A percentile compares a stretch with the other conserved stretches of the same genome.
Evolutionary conservation across 1,140 invertebrate genomes (phyloP).

Genomic region (Halyomorpha halys): DNA sequence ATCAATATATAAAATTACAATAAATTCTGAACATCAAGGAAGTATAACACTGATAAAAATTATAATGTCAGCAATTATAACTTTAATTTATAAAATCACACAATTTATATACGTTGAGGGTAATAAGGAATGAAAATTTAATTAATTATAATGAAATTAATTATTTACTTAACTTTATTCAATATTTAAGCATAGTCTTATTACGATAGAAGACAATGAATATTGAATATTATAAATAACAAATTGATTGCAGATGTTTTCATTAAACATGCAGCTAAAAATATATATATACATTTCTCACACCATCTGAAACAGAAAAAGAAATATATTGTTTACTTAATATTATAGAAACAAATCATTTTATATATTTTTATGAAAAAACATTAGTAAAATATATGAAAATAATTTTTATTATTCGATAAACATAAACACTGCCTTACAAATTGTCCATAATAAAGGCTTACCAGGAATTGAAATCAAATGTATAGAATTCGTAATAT

Average conservation of each 20-base stretch:
- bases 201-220: conserved; percentile 9
- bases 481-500: too few species aligned
- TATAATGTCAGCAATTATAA: conserved; percentile 6
- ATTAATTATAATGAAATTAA: too few species aligned
- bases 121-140: conserved; percentile 8
- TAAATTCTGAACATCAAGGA: conserved; percentile 15
- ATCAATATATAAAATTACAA: conserved; percentile 9
- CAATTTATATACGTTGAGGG: too few species aligned
- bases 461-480: too few species aligned
- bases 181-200: background rate
- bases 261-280: conserved; percentile 12
- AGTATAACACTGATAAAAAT: conserved; percentile 14
- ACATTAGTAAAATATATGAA: too few species aligned
- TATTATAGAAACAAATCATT: too few species aligned
- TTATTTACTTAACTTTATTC: background rate
- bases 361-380: too few species aligned
- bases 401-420: too few species aligned
- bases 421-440: too few species aligned
- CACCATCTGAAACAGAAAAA: conserved; percentile 6
- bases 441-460: too few species aligned
- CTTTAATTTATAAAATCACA: too few species aligned
- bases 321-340: too few species aligned
- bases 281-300: conserved; percentile 6
- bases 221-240: background rate
- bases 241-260: conserved; percentile 3